Percentiles rank a stretch among this genome's conserved stretches.
These are phyloP conservation scores for Sylvilagus bachmani DNA, from an alignment of 2,113 vertebrate genomes.

Conservation along the genomic window DNA sequence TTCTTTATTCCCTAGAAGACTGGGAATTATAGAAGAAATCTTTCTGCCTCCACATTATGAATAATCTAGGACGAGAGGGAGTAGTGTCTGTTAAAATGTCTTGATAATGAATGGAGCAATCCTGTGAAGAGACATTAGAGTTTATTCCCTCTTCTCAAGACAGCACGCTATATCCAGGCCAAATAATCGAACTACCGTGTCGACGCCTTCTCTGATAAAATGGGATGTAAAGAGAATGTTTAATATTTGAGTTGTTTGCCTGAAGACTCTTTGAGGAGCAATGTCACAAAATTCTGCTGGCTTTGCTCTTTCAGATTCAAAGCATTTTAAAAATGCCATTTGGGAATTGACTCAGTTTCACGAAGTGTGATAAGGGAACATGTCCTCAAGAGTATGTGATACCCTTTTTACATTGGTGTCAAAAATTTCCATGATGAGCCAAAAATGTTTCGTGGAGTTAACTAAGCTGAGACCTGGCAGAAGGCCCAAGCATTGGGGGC, in stretches of 20 bases:
- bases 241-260: background rate
- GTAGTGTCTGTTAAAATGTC: background rate
- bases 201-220: background rate
- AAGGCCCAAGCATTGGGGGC: background rate
- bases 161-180: background rate
- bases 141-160: background rate
- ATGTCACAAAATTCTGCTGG: background rate
- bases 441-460: background rate
- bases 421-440: background rate
- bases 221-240: background rate
- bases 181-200: conserved; percentile 5
- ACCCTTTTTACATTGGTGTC: background rate
- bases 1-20: background rate
- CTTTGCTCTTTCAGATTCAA: conserved; percentile 6
- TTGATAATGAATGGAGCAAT: conserved; percentile 5
- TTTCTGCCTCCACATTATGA: background rate
- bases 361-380: background rate
- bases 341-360: background rate
- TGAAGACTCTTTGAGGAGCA: background rate
- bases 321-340: background rate
- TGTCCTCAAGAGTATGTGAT: background rate
- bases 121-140: background rate
- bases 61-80: background rate
- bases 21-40: background rate
- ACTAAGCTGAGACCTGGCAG: background rate